These are phyloP conservation scores for Eucera pruinosa DNA, from an alignment of 2,888 invertebrate species.

Conservation along the genomic window DNA sequence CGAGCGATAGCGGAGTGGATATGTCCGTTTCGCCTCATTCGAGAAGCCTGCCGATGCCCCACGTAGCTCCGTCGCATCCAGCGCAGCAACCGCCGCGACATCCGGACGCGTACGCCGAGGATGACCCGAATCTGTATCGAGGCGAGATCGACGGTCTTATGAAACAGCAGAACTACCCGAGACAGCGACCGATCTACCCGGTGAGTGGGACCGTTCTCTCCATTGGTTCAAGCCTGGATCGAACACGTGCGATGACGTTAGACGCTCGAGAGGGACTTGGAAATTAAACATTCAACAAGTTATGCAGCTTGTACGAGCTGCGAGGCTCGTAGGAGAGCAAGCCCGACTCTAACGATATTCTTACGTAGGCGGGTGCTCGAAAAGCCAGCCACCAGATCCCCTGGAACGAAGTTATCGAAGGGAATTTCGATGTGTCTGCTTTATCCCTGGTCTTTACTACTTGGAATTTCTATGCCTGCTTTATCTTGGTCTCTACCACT, in stretches of 20 bases:
- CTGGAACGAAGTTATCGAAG: constrained; percentile 20
- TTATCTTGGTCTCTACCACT: no score
- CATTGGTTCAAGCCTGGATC: constrained; percentile 13
- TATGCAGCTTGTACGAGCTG: constrained; percentile 8
- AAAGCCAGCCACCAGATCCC: constrained; percentile 13
- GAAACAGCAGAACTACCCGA: constrained; percentile 87
- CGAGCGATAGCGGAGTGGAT: constrained; percentile 86
- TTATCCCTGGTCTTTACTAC: constrained; percentile 12
- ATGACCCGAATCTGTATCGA: constrained; percentile 88
- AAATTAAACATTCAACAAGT: constrained; percentile 55
- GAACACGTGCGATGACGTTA: constrained; percentile 31
- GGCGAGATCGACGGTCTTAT: constrained; percentile 93
- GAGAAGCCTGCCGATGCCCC: constrained; percentile 81
- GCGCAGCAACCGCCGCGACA: constrained; percentile 79
- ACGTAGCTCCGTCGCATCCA: constrained; percentile 78
- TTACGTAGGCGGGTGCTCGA: constrained; percentile 47
- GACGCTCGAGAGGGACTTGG: constrained; percentile 32
- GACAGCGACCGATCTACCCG: constrained; percentile 80
- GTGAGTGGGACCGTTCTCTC: constrained; percentile 66
- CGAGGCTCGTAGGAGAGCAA: constrained; percentile 37
- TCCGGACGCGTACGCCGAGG: constrained; percentile 86
- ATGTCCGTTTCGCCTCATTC: constrained; percentile 82
- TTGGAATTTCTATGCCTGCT: neutral
- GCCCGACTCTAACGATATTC: constrained; percentile 39
- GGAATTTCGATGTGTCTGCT: constrained; percentile 14